Base-by-base conservation (phyloP, 1,140 invertebrate genomes). In the Lordiphosa clarofinis region DNA sequence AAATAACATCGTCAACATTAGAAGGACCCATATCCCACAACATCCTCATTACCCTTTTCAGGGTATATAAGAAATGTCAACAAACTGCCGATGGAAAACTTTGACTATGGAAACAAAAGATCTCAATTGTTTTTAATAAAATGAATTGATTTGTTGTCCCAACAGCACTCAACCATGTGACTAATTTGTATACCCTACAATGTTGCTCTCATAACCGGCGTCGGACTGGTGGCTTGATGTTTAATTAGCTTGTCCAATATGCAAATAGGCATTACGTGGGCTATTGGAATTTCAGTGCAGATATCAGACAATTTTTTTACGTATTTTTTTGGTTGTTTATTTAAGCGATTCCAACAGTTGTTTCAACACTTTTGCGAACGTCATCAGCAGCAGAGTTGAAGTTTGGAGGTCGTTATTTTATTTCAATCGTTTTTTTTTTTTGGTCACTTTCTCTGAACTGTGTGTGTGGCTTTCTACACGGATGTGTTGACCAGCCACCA, bases 111-210 rank as follows among this genome's bases (percentile, higher is more conserved):
- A 7, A 31, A 46, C 43, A 46, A 46, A 33, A 24, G 43, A 31
- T 28, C n/a, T 81, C 78, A 82, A 82, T 82, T 82, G 78, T 76
- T 74, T 82, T 76, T 63, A 76, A 82, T 82, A 57, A 72, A 73
- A 82, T 82, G 76, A 82, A 82, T 82, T 81, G 78, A 82, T 84
- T 84, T 81, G 76, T 62, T 84, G 57, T 63, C 67, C 46, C 72
- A 33, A 15, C 62, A 40, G 28, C 28, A 31, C 28, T 36, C 38
- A 44, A 55, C 52, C 72, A 71, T 67, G 71, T 55, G 58, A 58
- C 71, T 70, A 21, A 37, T 53, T 24, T 42, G 52, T 36, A 15
- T 40, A 40, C 38, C 12, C 15, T 15, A 40, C 15, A 40, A 15
- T 31, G 13, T 13, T 36, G 43, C 63, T 46, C 40, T 53, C 64